These are phyloP conservation scores for Acutogordius australiensis DNA, from an alignment of 2,888 invertebrate species.

Conservation along the genomic window DNA sequence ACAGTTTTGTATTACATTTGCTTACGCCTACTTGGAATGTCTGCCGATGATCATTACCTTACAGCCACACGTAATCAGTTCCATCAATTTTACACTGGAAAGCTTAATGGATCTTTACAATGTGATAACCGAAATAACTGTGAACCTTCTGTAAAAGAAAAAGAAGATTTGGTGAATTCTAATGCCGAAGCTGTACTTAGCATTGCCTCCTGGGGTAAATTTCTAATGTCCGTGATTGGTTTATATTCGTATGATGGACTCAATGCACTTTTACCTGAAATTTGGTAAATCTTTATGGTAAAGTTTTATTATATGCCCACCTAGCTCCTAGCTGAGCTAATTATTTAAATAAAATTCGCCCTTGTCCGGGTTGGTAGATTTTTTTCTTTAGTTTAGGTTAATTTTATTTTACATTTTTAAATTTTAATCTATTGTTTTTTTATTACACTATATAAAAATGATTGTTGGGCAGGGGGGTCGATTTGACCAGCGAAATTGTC, in stretches of 20 bases:
- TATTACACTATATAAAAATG: too few species aligned
- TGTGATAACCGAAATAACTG: background rate
- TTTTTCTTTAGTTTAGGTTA: too few species aligned
- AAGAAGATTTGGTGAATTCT: too few species aligned
- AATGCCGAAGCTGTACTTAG: background rate
- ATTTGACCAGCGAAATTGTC: too few species aligned
- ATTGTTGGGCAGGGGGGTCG: too few species aligned
- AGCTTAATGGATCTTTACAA: background rate
- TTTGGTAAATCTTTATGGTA: conserved; percentile 3
- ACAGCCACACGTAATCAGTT: background rate
- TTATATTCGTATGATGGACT: background rate
- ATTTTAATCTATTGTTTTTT: too few species aligned
- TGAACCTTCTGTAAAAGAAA: too few species aligned
- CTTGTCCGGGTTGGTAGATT: too few species aligned
- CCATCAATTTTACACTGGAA: background rate
- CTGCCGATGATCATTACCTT: conserved; percentile 16
- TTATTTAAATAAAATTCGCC: too few species aligned
- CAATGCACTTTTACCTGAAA: background rate
- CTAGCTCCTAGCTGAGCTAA: too few species aligned
- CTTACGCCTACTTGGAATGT: conserved; percentile 20
- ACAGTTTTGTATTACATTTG: conserved; percentile 20
- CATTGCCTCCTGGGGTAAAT: background rate
- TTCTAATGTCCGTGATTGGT: background rate
- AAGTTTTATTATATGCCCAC: too few species aligned
- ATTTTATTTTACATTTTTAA: too few species aligned